Evolutionary conservation across 2,797 vertebrate genomes (phyloP).

Genomic region (Paratrypauchen microcephalus): DNA sequence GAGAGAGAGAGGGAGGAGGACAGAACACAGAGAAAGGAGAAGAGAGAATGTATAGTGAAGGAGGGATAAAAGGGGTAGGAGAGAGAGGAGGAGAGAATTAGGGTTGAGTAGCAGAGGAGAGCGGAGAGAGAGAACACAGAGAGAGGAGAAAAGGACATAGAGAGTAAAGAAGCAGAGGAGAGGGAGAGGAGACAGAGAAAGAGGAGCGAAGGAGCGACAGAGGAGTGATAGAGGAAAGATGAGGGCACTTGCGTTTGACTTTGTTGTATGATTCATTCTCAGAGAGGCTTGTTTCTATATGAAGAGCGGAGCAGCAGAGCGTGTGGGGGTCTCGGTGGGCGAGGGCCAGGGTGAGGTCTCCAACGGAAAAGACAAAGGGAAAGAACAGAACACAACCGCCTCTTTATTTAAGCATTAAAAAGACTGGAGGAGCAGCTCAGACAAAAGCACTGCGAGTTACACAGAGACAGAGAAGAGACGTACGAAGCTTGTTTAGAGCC

Average conservation of each 20-base stretch:
- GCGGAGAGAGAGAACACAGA: not conserved
- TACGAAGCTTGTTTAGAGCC: constrained; percentile 62
- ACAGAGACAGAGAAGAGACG: not conserved
- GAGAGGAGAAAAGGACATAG: no score
- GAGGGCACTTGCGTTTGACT: constrained; percentile 53
- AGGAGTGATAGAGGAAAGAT: constrained; percentile 33
- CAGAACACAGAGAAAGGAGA: no score
- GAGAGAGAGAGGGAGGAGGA: no score
- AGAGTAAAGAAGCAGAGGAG: no score
- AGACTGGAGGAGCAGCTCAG: constrained; percentile 55
- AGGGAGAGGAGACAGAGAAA: not conserved
- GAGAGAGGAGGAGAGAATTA: no score
- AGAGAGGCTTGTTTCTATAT: constrained; percentile 76
- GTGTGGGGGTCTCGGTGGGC: constrained; percentile 70
- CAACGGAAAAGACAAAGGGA: constrained; percentile 29
- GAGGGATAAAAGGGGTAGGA: no score
- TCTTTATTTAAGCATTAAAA: constrained; percentile 83
- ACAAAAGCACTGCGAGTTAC: constrained; percentile 12
- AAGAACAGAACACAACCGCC: constrained; percentile 40
- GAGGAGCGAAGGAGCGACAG: no score
- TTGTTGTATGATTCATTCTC: constrained; percentile 78
- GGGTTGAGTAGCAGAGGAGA: no score
- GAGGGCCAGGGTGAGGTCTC: constrained; percentile 71
- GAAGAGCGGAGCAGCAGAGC: constrained; percentile 76
- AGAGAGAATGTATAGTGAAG: no score